Conservation (phyloP, 2,888 invertebrate species). For the Euplagia quadripunctaria region DNA sequence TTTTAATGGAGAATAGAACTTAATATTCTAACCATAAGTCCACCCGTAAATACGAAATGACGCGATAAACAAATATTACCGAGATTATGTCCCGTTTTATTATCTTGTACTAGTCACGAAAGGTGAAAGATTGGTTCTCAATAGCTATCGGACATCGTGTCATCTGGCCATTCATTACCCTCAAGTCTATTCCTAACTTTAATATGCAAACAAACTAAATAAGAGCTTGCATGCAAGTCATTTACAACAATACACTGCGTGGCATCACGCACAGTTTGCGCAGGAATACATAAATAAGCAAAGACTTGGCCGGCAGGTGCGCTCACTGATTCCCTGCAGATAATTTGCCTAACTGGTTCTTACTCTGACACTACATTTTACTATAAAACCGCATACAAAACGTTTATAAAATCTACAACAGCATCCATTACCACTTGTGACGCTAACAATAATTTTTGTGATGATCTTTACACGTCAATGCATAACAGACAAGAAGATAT, state of each 20-base stretch:
- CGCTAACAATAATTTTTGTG: not conserved
- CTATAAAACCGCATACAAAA: slow-evolving; percentile 24
- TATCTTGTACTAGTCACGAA: not conserved
- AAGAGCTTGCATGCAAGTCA: slow-evolving; percentile 39
- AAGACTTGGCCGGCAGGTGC: slow-evolving; percentile 77
- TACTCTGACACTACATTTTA: slow-evolving; percentile 68
- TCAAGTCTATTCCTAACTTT: slow-evolving; percentile 39
- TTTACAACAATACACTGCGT: slow-evolving; percentile 55
- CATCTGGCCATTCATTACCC: slow-evolving; percentile 18
- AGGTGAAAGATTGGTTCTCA: not conserved
- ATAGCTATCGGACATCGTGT: slow-evolving; percentile 23
- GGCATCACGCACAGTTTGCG: slow-evolving; percentile 52
- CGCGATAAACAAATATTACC: too few relatives aligned
- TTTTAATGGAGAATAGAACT: too few relatives aligned
- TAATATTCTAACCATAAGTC: too few relatives aligned
- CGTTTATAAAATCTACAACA: fast-evolving
- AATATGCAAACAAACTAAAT: slow-evolving; percentile 42
- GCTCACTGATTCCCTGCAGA: slow-evolving; percentile 79
- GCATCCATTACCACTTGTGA: slow-evolving; percentile 15
- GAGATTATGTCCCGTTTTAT: not conserved
- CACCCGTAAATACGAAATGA: too few relatives aligned
- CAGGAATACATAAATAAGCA: slow-evolving; percentile 59
- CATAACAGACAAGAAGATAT: not conserved
- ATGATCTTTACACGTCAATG: slow-evolving; percentile 19
- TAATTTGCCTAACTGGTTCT: slow-evolving; percentile 85